Evolutionary conservation across 2,113 vertebrate genomes (phyloP), one percentile per base, ranked within the genome.

Genomic region (Varanus komodoensis): DNA sequence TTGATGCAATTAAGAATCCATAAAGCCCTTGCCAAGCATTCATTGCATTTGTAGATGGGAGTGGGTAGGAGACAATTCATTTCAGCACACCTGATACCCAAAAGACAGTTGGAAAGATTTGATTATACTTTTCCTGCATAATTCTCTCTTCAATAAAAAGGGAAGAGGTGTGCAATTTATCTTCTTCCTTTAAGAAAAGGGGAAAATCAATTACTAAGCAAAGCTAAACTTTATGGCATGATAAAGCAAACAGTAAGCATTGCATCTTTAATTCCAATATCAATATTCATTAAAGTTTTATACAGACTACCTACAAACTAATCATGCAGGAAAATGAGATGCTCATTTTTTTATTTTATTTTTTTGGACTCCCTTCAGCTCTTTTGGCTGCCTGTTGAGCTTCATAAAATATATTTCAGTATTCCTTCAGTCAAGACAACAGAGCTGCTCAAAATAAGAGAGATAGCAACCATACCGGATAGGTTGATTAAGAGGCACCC

Each of bases 241-340:
- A 12, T 92, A 84, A 94, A 90, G 25, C 14, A 91, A 94, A 94
- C 67, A 88, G 29, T 85, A 90, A 92, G 14, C 23, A 84, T 50
- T 92, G 1, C 3, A 69, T 89, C 89, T 94, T 95, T 93, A 94
- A 95, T 96, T 86, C 19, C 7, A 44, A 8, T 93, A 91, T 95
- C 92, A 94, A 93, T 96, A 95, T 92, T 94, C 52, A 94, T 96
- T 93, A 87, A 90, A 82, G 67, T 90, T 94, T 94, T 94, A 52
- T 83, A 91, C 34, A 52, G 48, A 44, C 54, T 91, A 92, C 8
- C 52, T 80, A 86, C 89, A 88, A 21, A 44, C 23, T 95, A 95
- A 95, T 94, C 78, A 91, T 29, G 79, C 3, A 25, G 85, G 29
- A 93, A 8, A 87, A n/a, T 86, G 61, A 84, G 25, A 90, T 32